Evolutionary conservation across 1,140 invertebrate genomes (phyloP).

Genomic region (Rhynchophorus ferrugineus): DNA sequence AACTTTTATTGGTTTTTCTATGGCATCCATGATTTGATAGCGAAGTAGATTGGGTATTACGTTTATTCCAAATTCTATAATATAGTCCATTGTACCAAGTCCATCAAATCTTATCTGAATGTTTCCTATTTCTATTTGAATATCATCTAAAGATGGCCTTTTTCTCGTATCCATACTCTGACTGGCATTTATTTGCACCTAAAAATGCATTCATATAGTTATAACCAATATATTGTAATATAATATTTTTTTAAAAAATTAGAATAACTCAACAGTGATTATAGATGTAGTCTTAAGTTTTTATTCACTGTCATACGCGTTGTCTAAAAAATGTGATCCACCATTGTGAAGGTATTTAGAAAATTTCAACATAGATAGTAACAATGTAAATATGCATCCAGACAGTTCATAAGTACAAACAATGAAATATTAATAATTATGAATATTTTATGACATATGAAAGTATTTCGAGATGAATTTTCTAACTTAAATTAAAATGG

Average conservation of each 20-base stretch:
- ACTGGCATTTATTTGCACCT: conserved; percentile 54
- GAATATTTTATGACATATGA: no score
- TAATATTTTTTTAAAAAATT: not conserved
- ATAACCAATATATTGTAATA: not conserved
- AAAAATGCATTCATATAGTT: conserved; percentile 13
- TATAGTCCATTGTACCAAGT: conserved; percentile 71
- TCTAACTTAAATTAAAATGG: no score
- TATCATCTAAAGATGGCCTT: conserved; percentile 57
- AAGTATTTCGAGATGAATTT: no score
- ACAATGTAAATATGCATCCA: no score
- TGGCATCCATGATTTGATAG: conserved; percentile 75
- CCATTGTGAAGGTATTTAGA: no score
- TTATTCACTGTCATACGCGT: no score
- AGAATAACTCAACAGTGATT: conserved; percentile 1
- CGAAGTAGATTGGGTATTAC: conserved; percentile 72
- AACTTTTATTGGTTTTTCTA: conserved; percentile 64
- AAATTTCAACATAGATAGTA: no score
- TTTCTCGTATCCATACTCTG: conserved; percentile 71
- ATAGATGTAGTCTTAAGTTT: no score
- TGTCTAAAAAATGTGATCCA: no score
- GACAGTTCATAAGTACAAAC: no score
- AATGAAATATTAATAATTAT: no score
- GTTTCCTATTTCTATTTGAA: conserved; percentile 74
- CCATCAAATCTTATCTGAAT: conserved; percentile 70
- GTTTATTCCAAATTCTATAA: conserved; percentile 69